Percentiles rank a stretch among this genome's conserved stretches.
phyloP scores from a whole-genome alignment of 37 sponge, comb jelly and placozoan genomes.

The Cladorhizidae sp. region DNA sequence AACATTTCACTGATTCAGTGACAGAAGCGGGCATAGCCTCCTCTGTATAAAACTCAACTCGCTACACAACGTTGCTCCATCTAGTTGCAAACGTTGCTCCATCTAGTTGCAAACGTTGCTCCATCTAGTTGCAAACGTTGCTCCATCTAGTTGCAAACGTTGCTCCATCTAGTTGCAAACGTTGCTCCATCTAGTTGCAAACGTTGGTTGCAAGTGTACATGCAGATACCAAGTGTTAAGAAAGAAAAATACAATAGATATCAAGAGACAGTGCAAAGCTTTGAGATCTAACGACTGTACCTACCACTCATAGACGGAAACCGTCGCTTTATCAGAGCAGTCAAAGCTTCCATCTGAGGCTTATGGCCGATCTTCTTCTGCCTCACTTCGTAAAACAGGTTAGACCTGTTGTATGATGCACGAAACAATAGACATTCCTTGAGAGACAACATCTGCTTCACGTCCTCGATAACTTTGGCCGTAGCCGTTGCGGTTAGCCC shows the following conservation, averaged over 20 bases:
- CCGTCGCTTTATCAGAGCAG: constrained; percentile 65
- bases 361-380: constrained; percentile 60
- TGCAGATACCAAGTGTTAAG: too few species aligned
- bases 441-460: constrained; percentile 59
- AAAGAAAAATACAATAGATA: too few species aligned
- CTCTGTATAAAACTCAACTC: too few species aligned
- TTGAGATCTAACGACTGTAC: neutral
- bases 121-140: too few species aligned
- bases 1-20: too few species aligned
- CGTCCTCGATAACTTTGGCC: constrained; percentile 69
- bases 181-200: too few species aligned
- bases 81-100: too few species aligned
- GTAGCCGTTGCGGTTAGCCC: constrained; percentile 98
- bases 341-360: constrained; percentile 61
- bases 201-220: neutral
- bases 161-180: too few species aligned
- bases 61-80: neutral
- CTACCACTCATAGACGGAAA: constrained; percentile 73
- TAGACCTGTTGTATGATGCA: constrained; percentile 85
- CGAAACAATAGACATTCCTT: constrained; percentile 70
- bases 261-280: neutral
- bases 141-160: too few species aligned
- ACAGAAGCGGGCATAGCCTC: too few species aligned
- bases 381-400: constrained; percentile 86
- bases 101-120: too few species aligned